phyloP scores from a whole-genome alignment of 2,797 vertebrate species.

The Sandelia bainsii region DNA sequence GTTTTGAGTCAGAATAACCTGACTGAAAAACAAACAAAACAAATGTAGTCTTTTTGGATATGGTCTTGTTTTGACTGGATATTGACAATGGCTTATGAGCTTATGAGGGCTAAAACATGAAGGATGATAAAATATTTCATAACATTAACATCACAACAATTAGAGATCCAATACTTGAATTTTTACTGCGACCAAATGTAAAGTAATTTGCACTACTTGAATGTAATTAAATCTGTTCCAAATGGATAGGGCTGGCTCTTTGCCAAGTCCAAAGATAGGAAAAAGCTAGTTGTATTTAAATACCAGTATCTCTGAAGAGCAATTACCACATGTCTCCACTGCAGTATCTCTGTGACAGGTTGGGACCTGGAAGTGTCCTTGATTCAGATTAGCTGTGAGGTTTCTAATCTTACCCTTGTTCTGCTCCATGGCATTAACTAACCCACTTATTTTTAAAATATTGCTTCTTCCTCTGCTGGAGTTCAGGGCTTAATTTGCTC shows the following conservation, averaged over 20 bases:
- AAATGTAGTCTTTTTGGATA: not conserved
- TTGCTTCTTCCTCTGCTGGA: slow-evolving; percentile 32
- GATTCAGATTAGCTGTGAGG: slow-evolving; percentile 32
- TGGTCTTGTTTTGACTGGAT: not conserved
- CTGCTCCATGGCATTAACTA: slow-evolving; percentile 32
- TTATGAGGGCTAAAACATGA: not conserved
- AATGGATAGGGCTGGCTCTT: slow-evolving; percentile 7
- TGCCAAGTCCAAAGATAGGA: not conserved
- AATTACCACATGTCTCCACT: slow-evolving; percentile 27
- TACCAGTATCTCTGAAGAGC: slow-evolving; percentile 14
- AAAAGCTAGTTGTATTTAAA: slow-evolving; percentile 14
- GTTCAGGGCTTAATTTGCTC: slow-evolving; percentile 55
- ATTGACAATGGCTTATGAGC: not conserved
- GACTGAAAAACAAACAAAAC: not conserved
- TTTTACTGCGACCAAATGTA: not conserved
- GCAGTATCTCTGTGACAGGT: slow-evolving; percentile 29
- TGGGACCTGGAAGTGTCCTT: slow-evolving; percentile 13
- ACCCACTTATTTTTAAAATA: slow-evolving; percentile 51
- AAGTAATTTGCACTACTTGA: not conserved
- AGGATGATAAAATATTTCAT: not conserved
- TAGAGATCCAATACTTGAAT: not conserved
- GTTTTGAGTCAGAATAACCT: not conserved
- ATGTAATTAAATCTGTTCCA: not conserved
- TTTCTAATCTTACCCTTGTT: slow-evolving; percentile 29
- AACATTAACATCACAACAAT: not conserved